Conservation (phyloP, 2,888 invertebrate genomes). For the Gastracanthus pulcherrimus region DNA sequence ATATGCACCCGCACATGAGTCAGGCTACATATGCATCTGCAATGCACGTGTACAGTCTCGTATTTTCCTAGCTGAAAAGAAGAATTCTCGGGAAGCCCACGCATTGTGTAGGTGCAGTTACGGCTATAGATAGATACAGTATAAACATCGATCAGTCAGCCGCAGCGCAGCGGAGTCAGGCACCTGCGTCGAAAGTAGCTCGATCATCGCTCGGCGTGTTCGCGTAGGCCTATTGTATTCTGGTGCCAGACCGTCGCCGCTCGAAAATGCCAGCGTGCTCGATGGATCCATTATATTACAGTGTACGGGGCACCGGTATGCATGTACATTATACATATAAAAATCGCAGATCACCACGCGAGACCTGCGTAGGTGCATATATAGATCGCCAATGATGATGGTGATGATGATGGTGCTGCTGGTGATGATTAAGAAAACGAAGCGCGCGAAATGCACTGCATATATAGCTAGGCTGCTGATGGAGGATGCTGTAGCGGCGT, state of each 20-base stretch:
- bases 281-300: conserved; percentile 3
- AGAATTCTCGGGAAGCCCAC: too few species aligned
- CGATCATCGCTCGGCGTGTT: conserved; percentile 56
- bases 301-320: background rate
- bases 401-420: background rate
- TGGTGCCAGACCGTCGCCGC: background rate
- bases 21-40: too few species aligned
- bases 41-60: too few species aligned
- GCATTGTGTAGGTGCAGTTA: too few species aligned
- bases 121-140: too few species aligned
- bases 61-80: too few species aligned
- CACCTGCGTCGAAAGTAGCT: conserved; percentile 64
- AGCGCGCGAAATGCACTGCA: conserved; percentile 8
- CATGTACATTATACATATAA: background rate
- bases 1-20: too few species aligned
- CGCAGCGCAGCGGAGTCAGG: too few species aligned
- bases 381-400: conserved; percentile 16
- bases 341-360: conserved; percentile 18
- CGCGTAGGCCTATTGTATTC: conserved; percentile 21
- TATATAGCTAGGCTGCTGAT: too few species aligned
- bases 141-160: too few species aligned
- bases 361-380: background rate
- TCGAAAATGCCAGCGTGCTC: background rate
- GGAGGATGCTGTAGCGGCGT: background rate
- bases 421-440: background rate